Evolutionary conservation across 1,140 invertebrate genomes (phyloP).

Genomic region (Drosophila azteca): DNA sequence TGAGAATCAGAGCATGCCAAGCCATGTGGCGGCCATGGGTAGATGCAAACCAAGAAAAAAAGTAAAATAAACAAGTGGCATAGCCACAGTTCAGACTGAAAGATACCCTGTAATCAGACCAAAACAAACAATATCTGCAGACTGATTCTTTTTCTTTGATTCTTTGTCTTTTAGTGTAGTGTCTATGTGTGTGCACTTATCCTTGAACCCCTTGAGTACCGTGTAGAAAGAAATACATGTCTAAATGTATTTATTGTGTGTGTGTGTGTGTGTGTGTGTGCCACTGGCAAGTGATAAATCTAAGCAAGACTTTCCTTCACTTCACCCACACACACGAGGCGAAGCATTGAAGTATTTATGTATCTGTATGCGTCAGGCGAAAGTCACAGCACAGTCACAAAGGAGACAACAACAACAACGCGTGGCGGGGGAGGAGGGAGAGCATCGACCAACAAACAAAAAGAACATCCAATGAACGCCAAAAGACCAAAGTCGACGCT

Average conservation of each 20-base stretch:
- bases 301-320: constrained; percentile 58
- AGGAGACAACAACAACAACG: constrained; percentile 56
- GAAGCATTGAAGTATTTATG: constrained; percentile 12
- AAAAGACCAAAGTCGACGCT: constrained; percentile 76
- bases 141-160: no score
- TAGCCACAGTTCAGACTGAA: no score
- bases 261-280: constrained; percentile 37
- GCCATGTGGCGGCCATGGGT: constrained; percentile 59
- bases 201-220: no score
- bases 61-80: constrained; percentile 27
- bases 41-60: constrained; percentile 23
- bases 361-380: constrained; percentile 53
- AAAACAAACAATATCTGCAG: no score
- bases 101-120: no score
- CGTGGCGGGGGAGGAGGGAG: not conserved
- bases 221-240: no score
- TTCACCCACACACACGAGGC: constrained; percentile 24
- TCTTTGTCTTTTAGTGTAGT: no score
- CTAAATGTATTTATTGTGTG: constrained; percentile 18
- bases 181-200: no score
- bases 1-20: constrained; percentile 59
- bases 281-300: constrained; percentile 77
- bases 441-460: constrained; percentile 7
- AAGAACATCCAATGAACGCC: constrained; percentile 26
- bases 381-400: constrained; percentile 46